Base-by-base conservation (phyloP, 2,113 vertebrate genomes). In the Parus major region DNA sequence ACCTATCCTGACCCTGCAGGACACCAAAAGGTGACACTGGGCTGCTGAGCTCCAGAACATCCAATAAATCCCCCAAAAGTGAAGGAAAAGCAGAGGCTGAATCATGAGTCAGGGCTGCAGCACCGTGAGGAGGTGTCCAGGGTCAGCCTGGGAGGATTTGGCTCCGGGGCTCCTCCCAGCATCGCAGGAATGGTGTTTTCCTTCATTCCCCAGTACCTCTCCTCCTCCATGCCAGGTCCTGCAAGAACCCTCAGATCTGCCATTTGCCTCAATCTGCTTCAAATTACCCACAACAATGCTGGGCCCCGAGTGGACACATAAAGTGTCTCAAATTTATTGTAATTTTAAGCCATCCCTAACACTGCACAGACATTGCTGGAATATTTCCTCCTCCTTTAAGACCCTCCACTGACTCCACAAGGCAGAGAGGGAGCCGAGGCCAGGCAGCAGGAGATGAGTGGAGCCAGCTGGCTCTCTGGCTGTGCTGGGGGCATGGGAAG, bases 201-300 rank as follows among this genome's bases (percentile, higher is more conserved):
- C 87, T 52, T 72, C 12, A 7, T 28, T n/a, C 70, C 59, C 36
- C 46, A 16, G 11, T 53, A 55, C 19, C 78, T 84, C 66, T 75
- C 56, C 20, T 81, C 70, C 82, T 89, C 68, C 47, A 25, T 4
- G 15, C 41, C 3, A 0, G 8, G 7, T 60, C 82, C 56, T 10
- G 39, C 70, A 24, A 5, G 23, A 76, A 25, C 49, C 59, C 68
- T 73, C 9, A 35, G 76, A 63, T 73, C 73, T 79, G 75, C 90
- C 77, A 12, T 47, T 57, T 27, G 90, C 88, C 66, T 85, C 81
- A 90, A 72, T 92, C 94, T 96, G 97, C 94, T 95, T 95, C 52
- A 12, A 90, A 96, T 97, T 91, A 93, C 85, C 94, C 63, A 4
- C 15, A 75, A 53, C 93, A 86, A 75, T 11, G 92, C 94, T 3